phyloP scores from a whole-genome alignment of 2,888 invertebrate species.

The Cantharis rufa region DNA sequence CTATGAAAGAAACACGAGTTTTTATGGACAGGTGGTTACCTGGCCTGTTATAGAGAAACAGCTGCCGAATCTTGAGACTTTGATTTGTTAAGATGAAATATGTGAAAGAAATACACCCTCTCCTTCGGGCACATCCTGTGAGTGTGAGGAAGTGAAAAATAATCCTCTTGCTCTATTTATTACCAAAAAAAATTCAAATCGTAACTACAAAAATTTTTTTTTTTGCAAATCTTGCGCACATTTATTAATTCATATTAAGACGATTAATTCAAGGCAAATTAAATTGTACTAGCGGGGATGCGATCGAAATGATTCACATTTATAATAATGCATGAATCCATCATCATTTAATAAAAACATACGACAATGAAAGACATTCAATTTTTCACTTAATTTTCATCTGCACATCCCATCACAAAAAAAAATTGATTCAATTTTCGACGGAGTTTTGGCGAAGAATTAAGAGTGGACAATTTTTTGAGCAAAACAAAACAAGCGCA shows the following conservation, averaged over 20 bases:
- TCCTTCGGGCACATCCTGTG: constrained; percentile 9
- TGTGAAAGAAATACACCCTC: constrained; percentile 11
- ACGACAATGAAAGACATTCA: not conserved
- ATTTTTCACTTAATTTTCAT: not conserved
- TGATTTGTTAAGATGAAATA: constrained; percentile 4
- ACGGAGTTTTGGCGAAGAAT: not conserved
- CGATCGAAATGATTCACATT: constrained; percentile 12
- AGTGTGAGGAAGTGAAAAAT: not conserved
- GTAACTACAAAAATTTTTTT: not conserved
- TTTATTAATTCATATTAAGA: not conserved
- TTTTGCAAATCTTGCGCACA: not conserved
- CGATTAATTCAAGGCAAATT: not conserved
- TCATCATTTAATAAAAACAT: not conserved
- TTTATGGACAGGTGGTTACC: constrained; percentile 27
- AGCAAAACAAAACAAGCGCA: constrained; percentile 19
- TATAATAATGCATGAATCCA: not conserved
- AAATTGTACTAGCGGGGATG: not conserved
- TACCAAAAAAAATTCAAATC: not conserved
- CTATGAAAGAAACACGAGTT: not conserved
- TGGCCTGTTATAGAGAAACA: constrained; percentile 6
- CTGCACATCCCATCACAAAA: not conserved
- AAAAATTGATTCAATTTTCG: not conserved
- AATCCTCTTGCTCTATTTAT: not conserved
- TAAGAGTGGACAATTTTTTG: not conserved
- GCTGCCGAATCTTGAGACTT: constrained; percentile 13